Percentiles rank a stretch among this genome's conserved stretches.
phyloP scores from a whole-genome alignment of 2,797 vertebrate genomes.

The Enteromius afrohamiltoni region DNA sequence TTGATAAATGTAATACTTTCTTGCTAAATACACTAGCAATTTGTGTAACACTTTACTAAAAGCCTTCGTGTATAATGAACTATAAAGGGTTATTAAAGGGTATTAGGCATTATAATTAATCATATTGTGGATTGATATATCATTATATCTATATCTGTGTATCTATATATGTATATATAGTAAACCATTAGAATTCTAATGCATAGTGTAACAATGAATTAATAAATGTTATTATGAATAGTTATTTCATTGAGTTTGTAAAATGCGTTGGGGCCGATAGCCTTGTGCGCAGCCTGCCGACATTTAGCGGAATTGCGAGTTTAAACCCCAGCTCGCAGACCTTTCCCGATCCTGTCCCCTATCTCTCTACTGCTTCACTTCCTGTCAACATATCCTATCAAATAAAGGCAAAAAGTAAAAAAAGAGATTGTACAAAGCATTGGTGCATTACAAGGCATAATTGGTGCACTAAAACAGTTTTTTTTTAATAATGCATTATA shows the following conservation, averaged over 20 bases:
- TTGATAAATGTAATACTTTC: background rate
- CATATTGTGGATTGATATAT: background rate
- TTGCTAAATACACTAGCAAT: background rate
- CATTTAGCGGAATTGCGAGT: too few relatives aligned
- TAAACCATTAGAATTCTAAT: background rate
- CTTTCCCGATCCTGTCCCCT: too few relatives aligned
- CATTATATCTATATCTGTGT: background rate
- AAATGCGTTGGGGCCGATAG: background rate
- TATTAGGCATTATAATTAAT: background rate
- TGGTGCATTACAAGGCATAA: background rate
- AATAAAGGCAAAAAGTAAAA: too few relatives aligned
- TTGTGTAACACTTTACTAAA: background rate
- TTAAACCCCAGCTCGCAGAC: too few relatives aligned
- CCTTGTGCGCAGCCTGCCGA: too few relatives aligned
- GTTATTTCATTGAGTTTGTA: background rate
- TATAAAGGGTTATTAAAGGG: background rate
- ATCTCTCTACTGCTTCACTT: too few relatives aligned
- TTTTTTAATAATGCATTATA: background rate
- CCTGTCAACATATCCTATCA: too few relatives aligned
- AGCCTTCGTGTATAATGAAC: background rate
- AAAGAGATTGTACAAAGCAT: background rate
- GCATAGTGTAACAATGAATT: background rate
- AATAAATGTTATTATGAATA: too few relatives aligned
- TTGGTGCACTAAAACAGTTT: background rate
- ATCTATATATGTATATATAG: too few relatives aligned